Evolutionary conservation across 2,113 vertebrate species (phyloP).

Genomic region (Silurus meridionalis): DNA sequence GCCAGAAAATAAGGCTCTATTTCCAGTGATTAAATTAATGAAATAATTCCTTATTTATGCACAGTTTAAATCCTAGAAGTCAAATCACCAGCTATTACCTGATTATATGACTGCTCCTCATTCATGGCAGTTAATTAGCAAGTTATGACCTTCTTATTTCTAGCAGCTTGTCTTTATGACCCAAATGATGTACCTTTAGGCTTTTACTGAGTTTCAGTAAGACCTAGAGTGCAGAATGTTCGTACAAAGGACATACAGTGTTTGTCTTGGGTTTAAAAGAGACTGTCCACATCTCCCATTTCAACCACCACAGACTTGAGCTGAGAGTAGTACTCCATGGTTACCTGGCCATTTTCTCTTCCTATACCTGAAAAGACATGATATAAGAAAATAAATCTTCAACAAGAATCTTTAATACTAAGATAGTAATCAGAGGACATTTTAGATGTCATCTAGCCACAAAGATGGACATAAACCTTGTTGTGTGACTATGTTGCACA

Average conservation of each 20-base stretch:
- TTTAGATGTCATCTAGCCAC: not conserved
- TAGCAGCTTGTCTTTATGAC: not conserved
- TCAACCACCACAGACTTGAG: slow-evolving; percentile 94
- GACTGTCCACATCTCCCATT: slow-evolving; percentile 91
- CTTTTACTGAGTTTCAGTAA: not conserved
- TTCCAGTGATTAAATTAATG: not conserved
- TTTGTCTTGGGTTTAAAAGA: slow-evolving; percentile 72
- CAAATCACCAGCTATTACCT: not conserved
- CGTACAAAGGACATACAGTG: too few species aligned
- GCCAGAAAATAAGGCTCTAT: not conserved
- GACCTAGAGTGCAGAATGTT: too few species aligned
- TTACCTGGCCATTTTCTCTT: slow-evolving; percentile 90
- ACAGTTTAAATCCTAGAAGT: not conserved
- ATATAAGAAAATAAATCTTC: not conserved
- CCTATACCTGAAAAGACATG: slow-evolving; percentile 82
- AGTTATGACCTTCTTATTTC: not conserved
- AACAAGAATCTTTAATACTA: not conserved
- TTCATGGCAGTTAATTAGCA: not conserved
- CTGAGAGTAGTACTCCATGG: slow-evolving; percentile 88
- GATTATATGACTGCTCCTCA: not conserved
- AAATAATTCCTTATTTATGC: not conserved
- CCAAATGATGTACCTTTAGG: not conserved
- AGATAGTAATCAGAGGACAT: not conserved
- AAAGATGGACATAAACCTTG: not conserved
- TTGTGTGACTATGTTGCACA: not conserved